phyloP scores from a whole-genome alignment of 1,140 invertebrate genomes.

The Ips nitidus region DNA sequence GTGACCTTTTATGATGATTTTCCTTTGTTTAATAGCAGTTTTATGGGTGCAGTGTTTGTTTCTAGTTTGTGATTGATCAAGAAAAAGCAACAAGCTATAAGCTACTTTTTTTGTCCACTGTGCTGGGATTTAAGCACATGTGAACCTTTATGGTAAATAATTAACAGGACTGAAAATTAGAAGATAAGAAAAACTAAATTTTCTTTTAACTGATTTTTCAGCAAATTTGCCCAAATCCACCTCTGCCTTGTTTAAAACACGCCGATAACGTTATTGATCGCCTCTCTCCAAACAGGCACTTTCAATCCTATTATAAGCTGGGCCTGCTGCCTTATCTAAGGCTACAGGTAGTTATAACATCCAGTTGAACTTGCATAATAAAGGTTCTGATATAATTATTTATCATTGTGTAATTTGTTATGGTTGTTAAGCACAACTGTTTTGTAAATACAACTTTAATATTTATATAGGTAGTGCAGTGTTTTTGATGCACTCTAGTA shows the following conservation, averaged over 20 bases:
- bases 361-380: neutral
- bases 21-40: too few relatives aligned
- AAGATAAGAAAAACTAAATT: too few relatives aligned
- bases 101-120: too few relatives aligned
- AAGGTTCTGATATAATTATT: neutral
- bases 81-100: too few relatives aligned
- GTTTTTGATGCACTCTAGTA: neutral
- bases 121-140: too few relatives aligned
- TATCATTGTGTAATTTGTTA: neutral
- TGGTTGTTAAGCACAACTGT: neutral
- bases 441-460: neutral
- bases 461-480: neutral
- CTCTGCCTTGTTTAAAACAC: conserved; percentile 2
- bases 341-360: conserved; percentile 4
- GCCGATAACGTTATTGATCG: conserved; percentile 2
- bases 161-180: too few relatives aligned
- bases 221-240: neutral
- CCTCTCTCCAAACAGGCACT: neutral
- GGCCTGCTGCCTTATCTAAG: neutral
- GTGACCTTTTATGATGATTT: too few relatives aligned
- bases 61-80: too few relatives aligned
- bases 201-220: too few relatives aligned
- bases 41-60: too few relatives aligned
- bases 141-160: too few relatives aligned
- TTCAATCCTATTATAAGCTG: conserved; percentile 2